A percentile compares a stretch with the other conserved stretches of the same genome.
Evolutionary conservation across 1,140 invertebrate genomes (phyloP).

Genomic region (Pantala flavescens): DNA sequence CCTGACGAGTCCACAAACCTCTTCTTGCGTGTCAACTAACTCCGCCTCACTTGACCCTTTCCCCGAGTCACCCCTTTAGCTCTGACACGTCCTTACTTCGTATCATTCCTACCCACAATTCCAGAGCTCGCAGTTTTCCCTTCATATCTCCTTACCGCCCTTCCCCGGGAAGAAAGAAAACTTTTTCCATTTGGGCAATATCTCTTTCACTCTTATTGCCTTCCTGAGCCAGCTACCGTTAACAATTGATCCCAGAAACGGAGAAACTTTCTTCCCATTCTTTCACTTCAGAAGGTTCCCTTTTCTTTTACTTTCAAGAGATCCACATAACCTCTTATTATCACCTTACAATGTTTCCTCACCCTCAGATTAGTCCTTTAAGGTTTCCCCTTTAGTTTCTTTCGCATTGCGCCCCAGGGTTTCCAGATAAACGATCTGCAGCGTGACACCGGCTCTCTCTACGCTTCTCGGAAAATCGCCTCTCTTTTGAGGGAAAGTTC

Average conservation of each 20-base stretch:
- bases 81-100: not conserved
- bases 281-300: too few species aligned
- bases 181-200: not conserved
- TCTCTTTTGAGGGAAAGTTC: too few species aligned
- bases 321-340: too few species aligned
- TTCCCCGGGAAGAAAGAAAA: not conserved
- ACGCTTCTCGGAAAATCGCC: too few species aligned
- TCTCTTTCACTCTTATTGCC: slow-evolving; percentile 5
- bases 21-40: not conserved
- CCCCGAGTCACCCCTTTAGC: not conserved
- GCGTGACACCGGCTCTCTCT: too few species aligned
- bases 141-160: not conserved
- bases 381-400: not conserved
- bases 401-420: not conserved
- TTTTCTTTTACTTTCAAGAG: too few species aligned
- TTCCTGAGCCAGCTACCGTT: not conserved
- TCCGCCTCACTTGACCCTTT: not conserved
- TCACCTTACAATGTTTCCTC: too few species aligned
- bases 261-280: not conserved
- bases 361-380: not conserved
- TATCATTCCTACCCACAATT: not conserved
- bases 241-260: not conserved
- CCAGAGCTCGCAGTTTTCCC: not conserved
- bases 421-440: too few species aligned
- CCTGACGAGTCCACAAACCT: not conserved